These are phyloP conservation scores for Drosophila falleni DNA, from an alignment of 2,888 invertebrate genomes.

Conservation along the genomic window DNA sequence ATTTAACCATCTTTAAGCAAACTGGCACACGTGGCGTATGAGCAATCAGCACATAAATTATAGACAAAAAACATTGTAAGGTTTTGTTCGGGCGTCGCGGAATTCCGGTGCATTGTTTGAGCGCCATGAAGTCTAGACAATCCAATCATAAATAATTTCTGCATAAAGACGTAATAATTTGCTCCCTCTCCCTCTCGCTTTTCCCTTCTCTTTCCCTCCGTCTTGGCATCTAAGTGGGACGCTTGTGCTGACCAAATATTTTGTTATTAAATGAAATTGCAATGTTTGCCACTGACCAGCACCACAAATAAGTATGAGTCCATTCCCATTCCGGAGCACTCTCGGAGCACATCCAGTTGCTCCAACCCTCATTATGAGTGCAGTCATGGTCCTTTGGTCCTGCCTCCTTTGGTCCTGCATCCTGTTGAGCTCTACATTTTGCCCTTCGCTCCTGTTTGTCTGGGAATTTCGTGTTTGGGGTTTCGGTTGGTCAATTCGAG, in stretches of 20 bases:
- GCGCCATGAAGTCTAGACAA: conserved; percentile 76
- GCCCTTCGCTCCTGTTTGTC: conserved; percentile 49
- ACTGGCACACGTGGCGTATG: conserved; percentile 66
- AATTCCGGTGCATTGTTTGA: conserved; percentile 75
- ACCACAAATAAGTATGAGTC: conserved; percentile 24
- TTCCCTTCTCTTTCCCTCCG: background rate
- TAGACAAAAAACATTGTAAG: conserved; percentile 46
- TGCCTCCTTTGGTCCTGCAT: conserved; percentile 5
- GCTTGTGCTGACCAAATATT: conserved; percentile 64
- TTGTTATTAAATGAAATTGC: conserved; percentile 80
- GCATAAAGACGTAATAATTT: conserved; percentile 79
- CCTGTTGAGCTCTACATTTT: background rate
- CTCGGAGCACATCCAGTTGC: conserved; percentile 12
- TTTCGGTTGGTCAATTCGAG: conserved; percentile 28
- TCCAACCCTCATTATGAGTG: conserved; percentile 61
- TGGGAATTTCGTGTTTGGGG: conserved; percentile 72
- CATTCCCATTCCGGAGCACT: background rate
- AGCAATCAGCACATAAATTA: conserved; percentile 71
- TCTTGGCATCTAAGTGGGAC: conserved; percentile 32
- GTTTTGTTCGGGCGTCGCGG: conserved; percentile 58
- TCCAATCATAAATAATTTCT: conserved; percentile 78
- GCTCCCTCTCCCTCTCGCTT: conserved; percentile 20
- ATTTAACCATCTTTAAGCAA: conserved; percentile 35
- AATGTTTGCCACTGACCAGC: conserved; percentile 74
- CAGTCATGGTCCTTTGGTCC: conserved; percentile 22